A percentile compares a stretch with the other conserved stretches of the same genome.
Conservation (phyloP, 92 coral and sea anemone species). For the Galaxea fascicularis region DNA sequence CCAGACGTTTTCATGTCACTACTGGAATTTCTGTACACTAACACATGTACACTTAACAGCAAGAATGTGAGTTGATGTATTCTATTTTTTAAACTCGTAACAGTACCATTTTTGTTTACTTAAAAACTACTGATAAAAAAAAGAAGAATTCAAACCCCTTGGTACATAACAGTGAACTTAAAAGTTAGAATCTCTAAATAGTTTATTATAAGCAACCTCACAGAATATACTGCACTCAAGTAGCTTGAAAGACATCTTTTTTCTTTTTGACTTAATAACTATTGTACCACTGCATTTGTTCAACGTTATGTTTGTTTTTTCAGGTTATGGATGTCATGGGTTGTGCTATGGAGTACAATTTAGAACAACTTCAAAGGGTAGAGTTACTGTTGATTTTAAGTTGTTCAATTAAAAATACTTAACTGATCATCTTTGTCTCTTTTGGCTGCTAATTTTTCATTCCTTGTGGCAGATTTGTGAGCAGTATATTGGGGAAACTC, state of each 20-base stretch:
- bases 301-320: neutral
- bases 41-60: slow-evolving; percentile 88
- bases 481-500: slow-evolving; percentile 90
- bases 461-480: slow-evolving; percentile 82
- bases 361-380: slow-evolving; percentile 92
- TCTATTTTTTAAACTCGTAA: neutral
- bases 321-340: slow-evolving; percentile 98
- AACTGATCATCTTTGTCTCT: neutral
- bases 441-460: neutral
- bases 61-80: slow-evolving; percentile 75
- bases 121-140: too few relatives aligned
- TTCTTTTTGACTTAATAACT: neutral
- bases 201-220: too few relatives aligned
- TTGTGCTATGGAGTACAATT: slow-evolving; percentile 90
- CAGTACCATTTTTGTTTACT: neutral
- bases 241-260: neutral
- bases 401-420: neutral
- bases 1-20: slow-evolving; percentile 87
- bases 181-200: too few relatives aligned
- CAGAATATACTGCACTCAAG: too few relatives aligned
- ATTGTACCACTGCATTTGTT: neutral
- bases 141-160: too few relatives aligned
- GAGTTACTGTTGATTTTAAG: neutral
- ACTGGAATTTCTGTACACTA: slow-evolving; percentile 95
- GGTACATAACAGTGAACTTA: too few relatives aligned